These are phyloP conservation scores for Zaprionus camerounensis DNA, from an alignment of 1,140 invertebrate species.

Conservation along the genomic window DNA sequence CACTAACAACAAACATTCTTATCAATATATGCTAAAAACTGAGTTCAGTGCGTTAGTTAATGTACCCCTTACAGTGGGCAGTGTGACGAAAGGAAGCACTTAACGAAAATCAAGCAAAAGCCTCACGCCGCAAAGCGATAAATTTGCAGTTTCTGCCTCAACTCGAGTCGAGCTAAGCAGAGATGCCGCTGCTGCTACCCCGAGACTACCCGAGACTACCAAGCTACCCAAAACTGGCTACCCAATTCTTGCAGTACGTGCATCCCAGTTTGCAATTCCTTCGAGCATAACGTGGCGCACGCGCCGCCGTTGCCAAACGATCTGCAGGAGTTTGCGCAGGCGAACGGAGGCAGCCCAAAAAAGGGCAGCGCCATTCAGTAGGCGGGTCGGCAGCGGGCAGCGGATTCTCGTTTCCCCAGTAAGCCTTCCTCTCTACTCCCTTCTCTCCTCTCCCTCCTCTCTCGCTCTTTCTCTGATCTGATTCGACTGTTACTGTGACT, in stretches of 20 bases:
- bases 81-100: slow-evolving; percentile 21
- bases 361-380: slow-evolving; percentile 61
- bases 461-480: slow-evolving; percentile 13
- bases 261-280: slow-evolving; percentile 23
- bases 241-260: background rate
- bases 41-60: background rate
- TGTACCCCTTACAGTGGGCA: background rate
- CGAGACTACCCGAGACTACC: slow-evolving; percentile 1
- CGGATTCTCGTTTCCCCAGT: slow-evolving; percentile 17
- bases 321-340: slow-evolving; percentile 49
- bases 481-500: slow-evolving; percentile 30
- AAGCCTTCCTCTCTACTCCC: background rate
- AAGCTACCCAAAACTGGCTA: background rate
- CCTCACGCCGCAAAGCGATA: slow-evolving; percentile 38
- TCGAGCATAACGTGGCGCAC: slow-evolving; percentile 66
- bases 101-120: slow-evolving; percentile 40
- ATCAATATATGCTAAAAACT: too few relatives aligned
- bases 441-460: background rate
- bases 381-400: slow-evolving; percentile 20
- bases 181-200: background rate
- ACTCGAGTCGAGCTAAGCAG: background rate
- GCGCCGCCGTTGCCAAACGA: slow-evolving; percentile 40
- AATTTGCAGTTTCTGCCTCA: slow-evolving; percentile 30
- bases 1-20: too few relatives aligned
- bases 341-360: slow-evolving; percentile 60